Evolutionary conservation across 2,113 vertebrate genomes (phyloP), one percentile per base, ranked within the genome.

Genomic region (Larimichthys crocea): DNA sequence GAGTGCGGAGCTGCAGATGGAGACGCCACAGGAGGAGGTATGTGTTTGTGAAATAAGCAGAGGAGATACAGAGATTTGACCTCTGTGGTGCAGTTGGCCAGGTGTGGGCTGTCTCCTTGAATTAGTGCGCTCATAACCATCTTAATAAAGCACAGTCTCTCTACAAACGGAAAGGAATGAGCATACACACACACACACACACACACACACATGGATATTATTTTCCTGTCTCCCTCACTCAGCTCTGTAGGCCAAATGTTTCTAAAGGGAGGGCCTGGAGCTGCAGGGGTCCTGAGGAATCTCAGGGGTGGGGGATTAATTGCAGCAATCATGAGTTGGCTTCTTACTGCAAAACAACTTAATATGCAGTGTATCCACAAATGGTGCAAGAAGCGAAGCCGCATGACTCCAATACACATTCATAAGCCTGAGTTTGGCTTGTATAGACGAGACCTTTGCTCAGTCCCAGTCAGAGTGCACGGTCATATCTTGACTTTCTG

Each of bases 21-120:
- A 87, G 79, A 57, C 66, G 6, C 88, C 63, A 74, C 89, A 85
- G 86, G 83, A 86, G 74, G 86, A 87, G 82, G 63, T 69, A 52
- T 67, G 76, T 85, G 80, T 79, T 79, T 76, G 48, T 67, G 71
- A 79, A 66, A 69, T 55, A 53, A 48, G 55, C 62, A 56, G 66
- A 22, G 57, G 63, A 56, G 75, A 52, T 49, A 12, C 66, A 35
- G 64, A 61, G 71, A 42, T 70, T 44, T 91, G 85, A 87, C 87
- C 91, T 91, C 79, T 76, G 82, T 11, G 17, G 50, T 76, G 79
- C 68, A 78, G 42, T 70, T 48, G 57, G 66, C 78, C 87, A 89
- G 79, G 85, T 90, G 89, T 86, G 79, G 42, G 48, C 89, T 78
- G 88, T 85, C 82, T 84, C 63, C 63, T 80, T 68, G 65, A 84